These are phyloP conservation scores for Pseudomyrmex sp. DNA, from an alignment of 1,140 invertebrate genomes.

Conservation along the genomic window DNA sequence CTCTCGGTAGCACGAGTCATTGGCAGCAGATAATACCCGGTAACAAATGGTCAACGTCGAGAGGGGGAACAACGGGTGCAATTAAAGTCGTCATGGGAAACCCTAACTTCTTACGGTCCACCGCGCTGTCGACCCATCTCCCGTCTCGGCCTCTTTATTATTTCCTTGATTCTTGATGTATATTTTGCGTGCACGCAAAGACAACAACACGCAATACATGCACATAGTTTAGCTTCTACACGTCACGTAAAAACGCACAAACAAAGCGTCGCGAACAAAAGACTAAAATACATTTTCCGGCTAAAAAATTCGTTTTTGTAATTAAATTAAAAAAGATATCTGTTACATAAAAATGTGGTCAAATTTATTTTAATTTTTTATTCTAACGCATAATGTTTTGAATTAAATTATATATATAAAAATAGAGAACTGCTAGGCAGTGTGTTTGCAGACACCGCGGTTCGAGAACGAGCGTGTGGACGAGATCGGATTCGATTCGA, in stretches of 20 bases:
- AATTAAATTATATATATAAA: not conserved
- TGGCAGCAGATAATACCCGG: constrained; percentile 69
- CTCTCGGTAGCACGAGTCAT: constrained; percentile 24
- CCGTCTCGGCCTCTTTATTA: constrained; percentile 76
- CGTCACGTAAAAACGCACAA: constrained; percentile 30
- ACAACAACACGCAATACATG: constrained; percentile 76
- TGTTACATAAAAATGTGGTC: not conserved
- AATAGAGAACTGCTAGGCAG: not conserved
- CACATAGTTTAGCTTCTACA: constrained; percentile 73
- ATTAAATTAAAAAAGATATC: not conserved
- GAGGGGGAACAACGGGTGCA: constrained; percentile 79
- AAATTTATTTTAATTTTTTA: not conserved
- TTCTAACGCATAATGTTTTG: not conserved
- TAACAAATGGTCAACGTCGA: constrained; percentile 75
- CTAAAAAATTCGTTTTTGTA: too few relatives aligned
- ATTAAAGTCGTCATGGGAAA: constrained; percentile 84
- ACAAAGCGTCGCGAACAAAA: not conserved
- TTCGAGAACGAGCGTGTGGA: constrained; percentile 47
- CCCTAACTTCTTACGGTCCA: constrained; percentile 81
- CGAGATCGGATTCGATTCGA: constrained; percentile 76
- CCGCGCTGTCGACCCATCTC: constrained; percentile 75
- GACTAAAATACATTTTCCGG: too few relatives aligned
- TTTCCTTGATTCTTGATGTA: constrained; percentile 72
- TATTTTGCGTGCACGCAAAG: constrained; percentile 64
- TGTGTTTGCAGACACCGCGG: not conserved